phyloP scores from a whole-genome alignment of 2,797 vertebrate species.

The Valencia hispanica region DNA sequence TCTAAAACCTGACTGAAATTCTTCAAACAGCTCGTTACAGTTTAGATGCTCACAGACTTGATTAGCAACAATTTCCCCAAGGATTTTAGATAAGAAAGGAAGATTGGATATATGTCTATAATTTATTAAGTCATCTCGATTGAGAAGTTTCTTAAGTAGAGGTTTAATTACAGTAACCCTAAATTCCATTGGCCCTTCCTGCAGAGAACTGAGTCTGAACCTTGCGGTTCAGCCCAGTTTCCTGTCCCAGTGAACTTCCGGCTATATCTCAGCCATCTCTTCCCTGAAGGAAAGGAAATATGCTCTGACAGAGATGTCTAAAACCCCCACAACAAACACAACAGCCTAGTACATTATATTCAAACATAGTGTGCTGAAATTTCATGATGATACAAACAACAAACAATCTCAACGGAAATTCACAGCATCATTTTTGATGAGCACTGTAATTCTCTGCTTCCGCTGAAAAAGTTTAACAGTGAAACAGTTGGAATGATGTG shows the following conservation, averaged over 20 bases:
- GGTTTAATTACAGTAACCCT: too few species aligned
- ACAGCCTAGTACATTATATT: neutral
- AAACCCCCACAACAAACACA: neutral
- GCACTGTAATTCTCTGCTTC: neutral
- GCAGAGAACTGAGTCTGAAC: slow-evolving; percentile 2
- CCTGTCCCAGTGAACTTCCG: slow-evolving; percentile 3
- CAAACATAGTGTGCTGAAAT: too few species aligned
- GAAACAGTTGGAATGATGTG: neutral
- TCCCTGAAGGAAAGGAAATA: neutral
- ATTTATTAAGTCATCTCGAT: too few species aligned
- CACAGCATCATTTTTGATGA: neutral
- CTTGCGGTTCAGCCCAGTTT: neutral
- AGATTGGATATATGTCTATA: too few species aligned
- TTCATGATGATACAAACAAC: neutral
- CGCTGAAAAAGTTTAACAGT: neutral
- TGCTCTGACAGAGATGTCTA: neutral
- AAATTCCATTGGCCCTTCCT: neutral
- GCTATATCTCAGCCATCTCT: slow-evolving; percentile 5
- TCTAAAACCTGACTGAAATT: too few species aligned
- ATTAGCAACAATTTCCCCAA: too few species aligned
- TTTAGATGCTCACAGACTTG: too few species aligned
- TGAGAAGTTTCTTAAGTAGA: too few species aligned
- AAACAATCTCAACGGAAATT: neutral
- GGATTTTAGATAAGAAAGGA: too few species aligned
- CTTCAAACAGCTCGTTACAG: too few species aligned